These are phyloP conservation scores for Silurus asotus DNA, from an alignment of 2,113 vertebrate genomes.

Conservation along the genomic window DNA sequence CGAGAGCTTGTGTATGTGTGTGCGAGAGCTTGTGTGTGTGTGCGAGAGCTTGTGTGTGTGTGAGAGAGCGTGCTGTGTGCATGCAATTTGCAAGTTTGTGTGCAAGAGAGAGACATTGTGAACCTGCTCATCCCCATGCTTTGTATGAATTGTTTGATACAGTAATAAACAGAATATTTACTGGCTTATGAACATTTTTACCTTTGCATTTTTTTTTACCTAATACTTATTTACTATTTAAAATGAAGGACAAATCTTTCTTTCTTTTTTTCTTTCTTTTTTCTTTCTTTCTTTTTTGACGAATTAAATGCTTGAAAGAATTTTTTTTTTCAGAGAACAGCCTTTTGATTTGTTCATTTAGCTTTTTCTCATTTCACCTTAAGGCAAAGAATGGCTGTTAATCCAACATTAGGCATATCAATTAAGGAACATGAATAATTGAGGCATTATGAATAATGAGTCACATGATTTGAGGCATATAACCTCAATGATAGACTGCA, in stretches of 20 bases:
- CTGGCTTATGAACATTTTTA: slow-evolving; percentile 5
- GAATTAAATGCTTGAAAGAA: not conserved
- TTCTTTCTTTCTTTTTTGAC: not conserved
- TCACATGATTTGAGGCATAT: too few species aligned
- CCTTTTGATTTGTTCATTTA: not conserved
- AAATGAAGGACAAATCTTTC: too few species aligned
- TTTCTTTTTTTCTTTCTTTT: not conserved
- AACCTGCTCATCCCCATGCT: slow-evolving; percentile 2
- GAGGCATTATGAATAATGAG: too few species aligned
- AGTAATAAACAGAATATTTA: slow-evolving; percentile 54
- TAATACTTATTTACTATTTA: not conserved
- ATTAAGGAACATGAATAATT: not conserved
- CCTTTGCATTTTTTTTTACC: not conserved
- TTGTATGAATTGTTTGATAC: slow-evolving; percentile 46
- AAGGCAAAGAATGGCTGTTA: not conserved
- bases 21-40: not conserved
- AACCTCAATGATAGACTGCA: not conserved
- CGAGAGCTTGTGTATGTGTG: too few species aligned
- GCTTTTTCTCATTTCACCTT: not conserved
- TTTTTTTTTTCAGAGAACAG: not conserved
- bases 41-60: slow-evolving; percentile 6
- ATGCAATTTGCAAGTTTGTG: not conserved
- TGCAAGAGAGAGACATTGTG: not conserved
- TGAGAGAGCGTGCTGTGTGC: slow-evolving; percentile 21
- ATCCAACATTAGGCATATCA: not conserved